These are phyloP conservation scores for Megamerina dolium DNA, from an alignment of 2,888 invertebrate genomes.

Conservation along the genomic window DNA sequence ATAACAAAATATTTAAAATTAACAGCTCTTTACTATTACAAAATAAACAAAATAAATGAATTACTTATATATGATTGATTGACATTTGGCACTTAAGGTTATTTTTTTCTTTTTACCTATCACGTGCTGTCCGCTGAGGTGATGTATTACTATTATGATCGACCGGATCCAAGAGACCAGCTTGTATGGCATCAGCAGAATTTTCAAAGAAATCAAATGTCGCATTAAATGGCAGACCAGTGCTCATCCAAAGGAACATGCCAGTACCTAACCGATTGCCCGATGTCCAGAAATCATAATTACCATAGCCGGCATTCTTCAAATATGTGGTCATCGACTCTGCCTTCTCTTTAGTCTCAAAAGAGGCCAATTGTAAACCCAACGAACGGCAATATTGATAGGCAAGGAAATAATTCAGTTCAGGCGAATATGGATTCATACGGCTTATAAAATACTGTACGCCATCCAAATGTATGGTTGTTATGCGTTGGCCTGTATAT, in stretches of 20 bases:
- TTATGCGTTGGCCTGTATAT: conserved; percentile 72
- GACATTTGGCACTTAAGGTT: too few species aligned
- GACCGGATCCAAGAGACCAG: conserved; percentile 52
- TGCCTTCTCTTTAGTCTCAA: conserved; percentile 81
- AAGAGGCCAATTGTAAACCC: conserved; percentile 76
- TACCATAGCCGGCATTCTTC: conserved; percentile 76
- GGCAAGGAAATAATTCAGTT: conserved; percentile 78
- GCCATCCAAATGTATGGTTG: conserved; percentile 78
- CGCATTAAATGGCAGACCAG: conserved; percentile 78
- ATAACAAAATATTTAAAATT: conserved; percentile 12
- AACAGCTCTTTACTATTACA: too few species aligned
- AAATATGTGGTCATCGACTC: conserved; percentile 78
- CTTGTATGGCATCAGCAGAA: conserved; percentile 50
- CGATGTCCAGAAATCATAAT: conserved; percentile 84
- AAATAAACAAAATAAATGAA: too few species aligned
- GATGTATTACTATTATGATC: conserved; percentile 69
- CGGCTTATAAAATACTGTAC: conserved; percentile 80
- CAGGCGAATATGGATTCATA: conserved; percentile 82
- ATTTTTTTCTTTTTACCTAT: conserved; percentile 48
- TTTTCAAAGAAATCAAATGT: conserved; percentile 79
- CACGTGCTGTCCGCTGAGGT: conserved; percentile 71
- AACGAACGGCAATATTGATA: conserved; percentile 84
- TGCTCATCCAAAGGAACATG: conserved; percentile 87
- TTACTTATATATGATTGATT: too few species aligned
- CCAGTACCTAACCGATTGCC: conserved; percentile 81